phyloP scores from a whole-genome alignment of 2,888 invertebrate species.

The Tupiocoris notatus region DNA sequence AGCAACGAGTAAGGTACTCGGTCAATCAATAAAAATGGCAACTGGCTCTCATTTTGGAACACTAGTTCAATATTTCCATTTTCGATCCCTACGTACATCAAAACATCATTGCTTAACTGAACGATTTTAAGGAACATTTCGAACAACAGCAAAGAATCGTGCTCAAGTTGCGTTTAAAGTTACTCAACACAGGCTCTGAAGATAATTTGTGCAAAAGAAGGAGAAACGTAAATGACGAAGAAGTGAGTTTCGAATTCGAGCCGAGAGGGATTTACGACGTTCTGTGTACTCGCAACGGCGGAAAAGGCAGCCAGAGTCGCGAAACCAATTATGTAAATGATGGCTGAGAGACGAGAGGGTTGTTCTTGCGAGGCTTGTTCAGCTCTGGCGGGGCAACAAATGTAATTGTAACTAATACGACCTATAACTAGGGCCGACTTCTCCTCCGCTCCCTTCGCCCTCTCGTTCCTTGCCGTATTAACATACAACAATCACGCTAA shows the following conservation, averaged over 20 bases:
- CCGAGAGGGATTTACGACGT: slow-evolving; percentile 23
- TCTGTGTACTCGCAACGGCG: background rate
- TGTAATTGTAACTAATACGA: slow-evolving; percentile 35
- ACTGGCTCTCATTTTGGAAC: too few relatives aligned
- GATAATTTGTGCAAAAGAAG: too few relatives aligned
- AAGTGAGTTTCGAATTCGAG: slow-evolving; percentile 5
- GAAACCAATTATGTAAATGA: slow-evolving; percentile 34
- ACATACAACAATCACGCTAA: slow-evolving; percentile 31
- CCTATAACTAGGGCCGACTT: slow-evolving; percentile 23
- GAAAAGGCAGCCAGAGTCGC: slow-evolving; percentile 9
- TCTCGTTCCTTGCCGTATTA: background rate
- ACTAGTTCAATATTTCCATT: too few relatives aligned
- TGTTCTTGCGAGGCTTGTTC: background rate
- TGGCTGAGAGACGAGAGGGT: background rate
- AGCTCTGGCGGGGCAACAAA: slow-evolving; percentile 13
- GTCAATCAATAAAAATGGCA: too few relatives aligned
- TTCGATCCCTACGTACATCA: too few relatives aligned
- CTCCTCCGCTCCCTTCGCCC: background rate
- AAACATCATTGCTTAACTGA: too few relatives aligned
- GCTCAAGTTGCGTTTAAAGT: too few relatives aligned
- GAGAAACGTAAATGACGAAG: background rate
- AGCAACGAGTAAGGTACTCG: too few relatives aligned
- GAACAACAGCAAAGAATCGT: too few relatives aligned
- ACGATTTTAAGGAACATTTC: too few relatives aligned
- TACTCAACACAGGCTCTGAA: too few relatives aligned